A percentile compares a stretch with the other conserved stretches of the same genome.
These are phyloP conservation scores for Vanessa tameamea DNA, from an alignment of 1,140 invertebrate species.

Conservation along the genomic window DNA sequence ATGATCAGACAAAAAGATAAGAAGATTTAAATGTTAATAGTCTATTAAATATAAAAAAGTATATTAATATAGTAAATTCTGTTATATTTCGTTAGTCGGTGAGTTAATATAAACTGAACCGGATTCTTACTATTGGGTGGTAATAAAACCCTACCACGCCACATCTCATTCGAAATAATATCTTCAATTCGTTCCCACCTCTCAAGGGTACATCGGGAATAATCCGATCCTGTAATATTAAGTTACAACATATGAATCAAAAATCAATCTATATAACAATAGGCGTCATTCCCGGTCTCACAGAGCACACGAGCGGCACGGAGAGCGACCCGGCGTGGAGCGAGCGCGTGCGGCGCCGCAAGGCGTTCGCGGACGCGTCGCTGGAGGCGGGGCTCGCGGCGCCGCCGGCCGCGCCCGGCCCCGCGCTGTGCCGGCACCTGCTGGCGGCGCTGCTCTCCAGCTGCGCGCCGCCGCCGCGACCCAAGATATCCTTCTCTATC, in stretches of 20 bases:
- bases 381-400: slow-evolving; percentile 66
- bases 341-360: slow-evolving; percentile 80
- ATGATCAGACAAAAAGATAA: not conserved
- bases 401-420: slow-evolving; percentile 34
- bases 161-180: too few species aligned
- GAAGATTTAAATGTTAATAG: not conserved
- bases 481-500: slow-evolving; percentile 82
- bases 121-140: too few species aligned
- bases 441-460: slow-evolving; percentile 60
- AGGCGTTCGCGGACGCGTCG: slow-evolving; percentile 81
- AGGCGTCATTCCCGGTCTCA: not conserved
- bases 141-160: too few species aligned
- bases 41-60: too few species aligned
- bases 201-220: too few species aligned
- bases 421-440: slow-evolving; percentile 56
- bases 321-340: slow-evolving; percentile 57
- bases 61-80: too few species aligned
- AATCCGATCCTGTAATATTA: too few species aligned
- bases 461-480: slow-evolving; percentile 55
- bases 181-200: too few species aligned
- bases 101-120: too few species aligned
- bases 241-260: too few species aligned
- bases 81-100: too few species aligned
- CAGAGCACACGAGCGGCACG: not conserved
- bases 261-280: too few species aligned